Base-by-base conservation (phyloP, 2,888 invertebrate species). In the Plebejus melissa region DNA sequence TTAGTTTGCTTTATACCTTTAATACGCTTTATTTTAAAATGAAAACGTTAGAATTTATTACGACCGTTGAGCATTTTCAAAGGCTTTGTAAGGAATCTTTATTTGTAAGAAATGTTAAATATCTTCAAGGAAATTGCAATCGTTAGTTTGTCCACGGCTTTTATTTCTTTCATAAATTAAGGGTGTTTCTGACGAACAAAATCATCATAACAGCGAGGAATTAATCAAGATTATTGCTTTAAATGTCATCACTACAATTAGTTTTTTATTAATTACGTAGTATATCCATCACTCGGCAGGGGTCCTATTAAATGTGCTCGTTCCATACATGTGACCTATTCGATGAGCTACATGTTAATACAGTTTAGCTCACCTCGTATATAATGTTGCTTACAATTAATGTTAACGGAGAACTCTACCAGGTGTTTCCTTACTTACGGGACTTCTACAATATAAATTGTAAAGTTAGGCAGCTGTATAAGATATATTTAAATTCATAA, bases 351-450 rank as follows among this genome's bases (percentile, higher is more conserved):
- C 65, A 36, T 13, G 65, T 65, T 65, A 36, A 36, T 65, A 65
- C 16, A 65, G 4, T 36, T 65, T 65, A 32, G 32, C 32, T 11
- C 65, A 65, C 32, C 32, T 32, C 32, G 36, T 65, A 32, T 13
- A 65, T 65, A 65, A 65, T 65, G 32, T 36, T 65, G 32, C 4
- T 13, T 65, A 28, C 65, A 65, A 65, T 65, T 65, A 65, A 65
- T 65, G 32, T 13, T 65, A 65, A 65, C 65, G 65, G 32, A 65
- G 65, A 65, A 13, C 32, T 32, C 32, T 65, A 36, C 32, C 65
- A 65, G 65, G 65, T 65, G 65, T 65, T 65, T 65, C 65, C 65
- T 32, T 65, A 65, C 65, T 65, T 36, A 65, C 16, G 65, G 32
- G 32, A 36, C 65, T 36, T 60, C 60, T 9, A 65, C 32, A 65